Conservation (phyloP, 2,113 vertebrate genomes). For the Muntiacus muntjak region DNA sequence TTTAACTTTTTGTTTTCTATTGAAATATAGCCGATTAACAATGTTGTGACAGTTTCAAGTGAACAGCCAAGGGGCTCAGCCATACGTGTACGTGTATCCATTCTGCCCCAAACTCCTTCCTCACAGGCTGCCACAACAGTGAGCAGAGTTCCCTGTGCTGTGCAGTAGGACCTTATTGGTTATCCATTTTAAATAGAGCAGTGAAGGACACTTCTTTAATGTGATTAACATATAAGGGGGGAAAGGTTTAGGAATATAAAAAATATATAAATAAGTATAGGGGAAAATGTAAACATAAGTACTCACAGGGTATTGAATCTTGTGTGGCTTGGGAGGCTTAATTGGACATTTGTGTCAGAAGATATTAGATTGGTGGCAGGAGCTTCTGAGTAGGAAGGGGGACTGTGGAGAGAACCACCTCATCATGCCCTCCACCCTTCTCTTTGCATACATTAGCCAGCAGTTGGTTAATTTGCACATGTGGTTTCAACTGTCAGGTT, state of each 20-base stretch:
- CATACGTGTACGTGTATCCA: background rate
- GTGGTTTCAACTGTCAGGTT: background rate
- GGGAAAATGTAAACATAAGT: background rate
- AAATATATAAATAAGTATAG: background rate
- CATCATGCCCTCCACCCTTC: background rate
- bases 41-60: background rate
- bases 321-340: background rate
- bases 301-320: background rate
- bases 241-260: constrained; percentile 18
- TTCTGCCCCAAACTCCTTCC: background rate
- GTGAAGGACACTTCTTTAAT: background rate
- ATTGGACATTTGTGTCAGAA: background rate
- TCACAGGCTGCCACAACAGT: background rate
- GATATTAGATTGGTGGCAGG: background rate
- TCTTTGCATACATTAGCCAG: background rate
- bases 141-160: background rate
- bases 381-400: background rate
- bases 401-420: background rate
- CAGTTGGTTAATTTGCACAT: constrained; percentile 35
- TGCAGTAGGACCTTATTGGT: background rate
- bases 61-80: background rate
- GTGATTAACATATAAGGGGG: background rate
- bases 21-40: background rate
- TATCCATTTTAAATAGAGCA: background rate
- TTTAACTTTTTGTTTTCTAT: background rate